phyloP scores from a whole-genome alignment of 2,888 invertebrate species.

The Cecidostiba fungosa region DNA sequence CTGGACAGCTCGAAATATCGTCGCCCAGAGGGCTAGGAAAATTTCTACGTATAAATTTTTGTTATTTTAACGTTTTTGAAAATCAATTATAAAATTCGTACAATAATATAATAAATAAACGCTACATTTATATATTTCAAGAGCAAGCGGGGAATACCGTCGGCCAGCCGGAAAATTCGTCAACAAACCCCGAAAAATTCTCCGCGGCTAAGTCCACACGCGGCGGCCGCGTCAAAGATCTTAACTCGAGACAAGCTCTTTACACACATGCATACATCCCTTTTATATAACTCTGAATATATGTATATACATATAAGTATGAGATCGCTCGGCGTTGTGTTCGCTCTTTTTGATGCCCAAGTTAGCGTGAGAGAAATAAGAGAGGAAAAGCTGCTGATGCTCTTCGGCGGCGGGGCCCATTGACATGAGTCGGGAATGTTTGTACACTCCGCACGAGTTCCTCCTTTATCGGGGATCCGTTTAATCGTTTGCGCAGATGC shows the following conservation, averaged over 20 bases:
- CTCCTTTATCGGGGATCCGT: slow-evolving; percentile 27
- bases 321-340: not conserved
- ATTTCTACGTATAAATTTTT: not conserved
- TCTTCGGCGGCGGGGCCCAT: not conserved
- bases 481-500: slow-evolving; percentile 62
- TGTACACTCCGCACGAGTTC: slow-evolving; percentile 33
- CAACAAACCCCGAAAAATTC: not conserved
- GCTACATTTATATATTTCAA: too few species aligned
- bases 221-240: slow-evolving; percentile 6
- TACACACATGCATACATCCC: not conserved
- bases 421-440: slow-evolving; percentile 36
- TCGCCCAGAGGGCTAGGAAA: not conserved
- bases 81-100: too few species aligned
- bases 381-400: slow-evolving; percentile 4
- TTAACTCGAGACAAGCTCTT: slow-evolving; percentile 30
- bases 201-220: not conserved
- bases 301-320: not conserved
- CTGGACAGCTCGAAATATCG: not conserved
- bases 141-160: not conserved
- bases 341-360: slow-evolving; percentile 54
- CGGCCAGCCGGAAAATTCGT: slow-evolving; percentile 1
- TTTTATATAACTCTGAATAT: not conserved
- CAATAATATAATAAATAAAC: too few species aligned
- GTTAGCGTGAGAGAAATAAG: slow-evolving; percentile 34
- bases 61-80: too few species aligned